Percentiles rank a stretch among this genome's conserved stretches.
These are phyloP conservation scores for Phenganax marumi DNA, from an alignment of 92 coral and sea anemone genomes.

Conservation along the genomic window DNA sequence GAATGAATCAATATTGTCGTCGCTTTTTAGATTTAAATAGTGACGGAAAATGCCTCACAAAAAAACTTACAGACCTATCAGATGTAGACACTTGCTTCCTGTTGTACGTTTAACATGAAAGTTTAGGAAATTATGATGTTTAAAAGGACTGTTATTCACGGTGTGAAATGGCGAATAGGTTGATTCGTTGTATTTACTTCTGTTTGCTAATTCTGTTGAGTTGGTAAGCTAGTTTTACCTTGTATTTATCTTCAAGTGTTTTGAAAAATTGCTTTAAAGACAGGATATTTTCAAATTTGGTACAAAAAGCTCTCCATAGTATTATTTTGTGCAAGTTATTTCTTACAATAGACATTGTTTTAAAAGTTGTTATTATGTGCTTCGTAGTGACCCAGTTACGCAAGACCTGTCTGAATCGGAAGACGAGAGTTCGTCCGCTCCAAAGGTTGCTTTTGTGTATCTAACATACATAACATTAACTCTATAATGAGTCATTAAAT, in stretches of 20 bases:
- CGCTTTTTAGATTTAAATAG: background rate
- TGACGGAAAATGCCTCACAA: background rate
- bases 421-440: background rate
- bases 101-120: background rate
- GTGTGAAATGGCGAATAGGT: constrained; percentile 33
- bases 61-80: background rate
- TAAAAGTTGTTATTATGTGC: constrained; percentile 19
- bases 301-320: background rate
- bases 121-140: background rate
- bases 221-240: constrained; percentile 10
- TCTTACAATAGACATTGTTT: background rate
- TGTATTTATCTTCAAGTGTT: background rate
- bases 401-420: constrained; percentile 19
- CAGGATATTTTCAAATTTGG: background rate
- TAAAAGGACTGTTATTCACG: background rate
- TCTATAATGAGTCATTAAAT: background rate
- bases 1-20: background rate
- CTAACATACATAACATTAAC: background rate
- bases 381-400: constrained; percentile 9
- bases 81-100: background rate
- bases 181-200: constrained; percentile 1
- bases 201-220: constrained; percentile 12
- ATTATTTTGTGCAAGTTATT: background rate
- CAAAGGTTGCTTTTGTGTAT: background rate
- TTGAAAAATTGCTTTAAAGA: background rate